These are phyloP conservation scores for Holotrichia oblita DNA, from an alignment of 1,140 invertebrate species.

Conservation along the genomic window DNA sequence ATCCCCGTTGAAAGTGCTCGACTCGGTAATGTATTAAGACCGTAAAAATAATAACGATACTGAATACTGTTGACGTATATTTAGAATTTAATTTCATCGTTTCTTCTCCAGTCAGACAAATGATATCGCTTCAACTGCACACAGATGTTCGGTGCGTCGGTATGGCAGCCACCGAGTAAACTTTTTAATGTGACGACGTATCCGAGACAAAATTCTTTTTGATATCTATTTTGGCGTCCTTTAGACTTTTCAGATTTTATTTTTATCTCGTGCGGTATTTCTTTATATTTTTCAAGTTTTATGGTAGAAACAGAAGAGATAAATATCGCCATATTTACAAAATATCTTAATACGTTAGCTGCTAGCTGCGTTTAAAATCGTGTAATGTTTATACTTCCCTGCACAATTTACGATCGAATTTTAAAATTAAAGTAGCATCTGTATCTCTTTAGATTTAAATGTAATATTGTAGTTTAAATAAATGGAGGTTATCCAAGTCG, in stretches of 20 bases:
- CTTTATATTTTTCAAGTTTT: not conserved
- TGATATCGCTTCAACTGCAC: not conserved
- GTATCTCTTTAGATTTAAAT: not conserved
- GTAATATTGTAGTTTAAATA: not conserved
- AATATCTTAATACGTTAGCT: conserved; percentile 18
- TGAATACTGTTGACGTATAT: not conserved
- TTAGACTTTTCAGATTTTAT: not conserved
- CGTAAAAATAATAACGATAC: conserved; percentile 28
- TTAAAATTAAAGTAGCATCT: conserved; percentile 18
- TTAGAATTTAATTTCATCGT: conserved; percentile 31
- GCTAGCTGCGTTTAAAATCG: not conserved
- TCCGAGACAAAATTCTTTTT: conserved; percentile 21
- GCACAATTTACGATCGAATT: not conserved
- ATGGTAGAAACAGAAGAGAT: too few relatives aligned
- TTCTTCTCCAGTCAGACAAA: conserved; percentile 7
- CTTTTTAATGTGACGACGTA: conserved; percentile 14
- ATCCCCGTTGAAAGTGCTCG: conserved; percentile 1
- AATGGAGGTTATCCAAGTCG: too few relatives aligned
- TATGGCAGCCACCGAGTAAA: not conserved
- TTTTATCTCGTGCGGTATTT: not conserved
- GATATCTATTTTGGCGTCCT: conserved; percentile 22
- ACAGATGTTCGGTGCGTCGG: not conserved
- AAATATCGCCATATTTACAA: conserved; percentile 24
- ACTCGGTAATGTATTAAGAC: not conserved
- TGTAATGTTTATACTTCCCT: conserved; percentile 21